A percentile compares a stretch with the other conserved stretches of the same genome.
Conservation (phyloP, 1,140 invertebrate genomes). For the Drosophila subobscura region DNA sequence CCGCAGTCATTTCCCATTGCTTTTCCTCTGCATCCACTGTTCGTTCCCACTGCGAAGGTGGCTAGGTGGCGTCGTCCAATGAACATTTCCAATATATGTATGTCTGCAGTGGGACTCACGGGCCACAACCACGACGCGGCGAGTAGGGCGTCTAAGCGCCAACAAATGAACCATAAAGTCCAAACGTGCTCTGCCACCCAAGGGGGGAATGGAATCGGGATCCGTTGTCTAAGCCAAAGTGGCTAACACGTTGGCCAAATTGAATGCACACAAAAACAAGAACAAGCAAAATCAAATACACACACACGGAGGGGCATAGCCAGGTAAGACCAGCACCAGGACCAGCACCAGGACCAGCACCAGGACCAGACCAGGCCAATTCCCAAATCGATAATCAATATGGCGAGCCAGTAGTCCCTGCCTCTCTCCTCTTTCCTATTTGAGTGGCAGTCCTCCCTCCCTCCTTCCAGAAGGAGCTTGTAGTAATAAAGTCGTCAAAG, state of each 20-base stretch:
- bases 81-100: constrained; percentile 52
- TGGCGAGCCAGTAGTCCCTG: constrained; percentile 65
- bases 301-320: constrained; percentile 5
- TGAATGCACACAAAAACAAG: constrained; percentile 57
- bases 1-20: no score
- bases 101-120: constrained; percentile 37
- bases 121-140: constrained; percentile 21
- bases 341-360: not conserved
- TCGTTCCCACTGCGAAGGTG: not conserved
- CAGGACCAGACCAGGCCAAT: constrained; percentile 58
- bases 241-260: constrained; percentile 77
- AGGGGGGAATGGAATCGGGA: constrained; percentile 18
- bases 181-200: constrained; percentile 62
- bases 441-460: no score
- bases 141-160: constrained; percentile 64
- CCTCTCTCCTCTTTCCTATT: not conserved
- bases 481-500: constrained; percentile 77
- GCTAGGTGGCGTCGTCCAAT: constrained; percentile 29
- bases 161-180: constrained; percentile 82
- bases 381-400: constrained; percentile 83
- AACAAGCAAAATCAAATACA: constrained; percentile 6
- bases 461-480: not conserved
- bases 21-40: not conserved
- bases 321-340: constrained; percentile 19
- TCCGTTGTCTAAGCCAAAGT: constrained; percentile 74